Evolutionary conservation across 2,888 invertebrate species (phyloP), one percentile per base, ranked within the genome.

Genomic region (Melieria crassipennis): DNA sequence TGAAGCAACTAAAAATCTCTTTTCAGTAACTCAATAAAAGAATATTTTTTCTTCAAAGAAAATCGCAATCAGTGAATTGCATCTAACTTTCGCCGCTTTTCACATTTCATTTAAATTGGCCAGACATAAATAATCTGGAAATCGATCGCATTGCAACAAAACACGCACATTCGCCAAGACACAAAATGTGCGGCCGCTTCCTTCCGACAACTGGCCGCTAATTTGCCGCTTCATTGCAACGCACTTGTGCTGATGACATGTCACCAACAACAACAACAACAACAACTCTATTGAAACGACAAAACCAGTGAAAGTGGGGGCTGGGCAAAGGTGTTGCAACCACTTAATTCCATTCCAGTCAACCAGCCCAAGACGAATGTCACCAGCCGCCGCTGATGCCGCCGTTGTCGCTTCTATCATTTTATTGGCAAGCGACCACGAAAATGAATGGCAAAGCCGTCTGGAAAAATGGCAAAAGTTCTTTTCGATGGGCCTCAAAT

Each of bases 211-310:
- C 52, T n/a, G n/a, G n/a, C 52, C 30, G 13, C 9, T 57, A 57
- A 57, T 57, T 57, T 57, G 30, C n/a, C 57, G 57, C 57, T 57
- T 57, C 57, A 57, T 57, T 57, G 57, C 13, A 57, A 57, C 16
- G 30, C 57, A 30, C 57, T 13, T 10, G 30, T 57, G 30, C 16
- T 57, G 16, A 30, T 16, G 52, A 52, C 48, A 62, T 47, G 6
- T 4, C 46, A 42, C 45, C 47, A 62, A n/a, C 30, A 30, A 30
- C 64, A 65, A 10, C 65, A 56, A 13, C 65, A 65, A 11, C 65
- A 56, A 57, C 5, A 50, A 11, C 60, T 5, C 30, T 5, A n/a
- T n/a, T n/a, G 13, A 56, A 16, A 10, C 9, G n/a, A 57, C n/a
- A 7, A 57, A 57, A 57, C n/a, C 5, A 30, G 57, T 57, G 57